Conservation (phyloP, 1,140 invertebrate genomes). For the Choristoneura fumiferana region DNA sequence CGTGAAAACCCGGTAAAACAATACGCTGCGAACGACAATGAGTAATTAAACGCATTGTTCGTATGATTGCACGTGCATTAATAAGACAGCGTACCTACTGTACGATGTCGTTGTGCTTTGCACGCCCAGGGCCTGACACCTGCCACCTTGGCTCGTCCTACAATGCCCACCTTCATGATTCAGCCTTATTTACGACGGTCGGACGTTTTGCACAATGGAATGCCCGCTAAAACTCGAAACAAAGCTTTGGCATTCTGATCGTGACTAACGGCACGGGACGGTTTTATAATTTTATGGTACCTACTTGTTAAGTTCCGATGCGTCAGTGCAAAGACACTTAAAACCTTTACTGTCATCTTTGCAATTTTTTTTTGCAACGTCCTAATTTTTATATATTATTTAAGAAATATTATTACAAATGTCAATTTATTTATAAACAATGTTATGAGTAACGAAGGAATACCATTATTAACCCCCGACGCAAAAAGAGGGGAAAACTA, state of each 20-base stretch:
- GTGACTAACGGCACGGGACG: conserved; percentile 9
- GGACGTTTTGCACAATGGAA: conserved; percentile 18
- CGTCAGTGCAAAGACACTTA: neutral
- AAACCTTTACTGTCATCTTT: no score
- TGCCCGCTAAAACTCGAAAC: conserved; percentile 17
- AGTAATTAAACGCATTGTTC: conserved; percentile 15
- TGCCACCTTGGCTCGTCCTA: conserved; percentile 42
- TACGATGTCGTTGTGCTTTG: conserved; percentile 22
- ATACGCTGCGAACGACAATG: conserved; percentile 5
- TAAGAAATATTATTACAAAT: no score
- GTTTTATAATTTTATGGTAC: conserved; percentile 13
- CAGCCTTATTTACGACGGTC: conserved; percentile 25
- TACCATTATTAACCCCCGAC: no score
- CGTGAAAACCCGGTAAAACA: conserved; percentile 5
- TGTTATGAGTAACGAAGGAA: no score
- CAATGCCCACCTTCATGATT: conserved; percentile 24
- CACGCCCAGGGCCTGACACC: conserved; percentile 20
- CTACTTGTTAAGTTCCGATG: conserved; percentile 1
- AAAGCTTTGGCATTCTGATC: conserved; percentile 5
- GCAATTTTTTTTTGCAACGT: no score
- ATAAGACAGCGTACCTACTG: conserved; percentile 10
- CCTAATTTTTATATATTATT: no score
- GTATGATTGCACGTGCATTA: neutral
- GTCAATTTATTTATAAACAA: no score
- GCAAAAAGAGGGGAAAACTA: no score